Evolutionary conservation across 2,888 invertebrate species (phyloP), one percentile per base, ranked within the genome.

Genomic region (Catocala nupta): DNA sequence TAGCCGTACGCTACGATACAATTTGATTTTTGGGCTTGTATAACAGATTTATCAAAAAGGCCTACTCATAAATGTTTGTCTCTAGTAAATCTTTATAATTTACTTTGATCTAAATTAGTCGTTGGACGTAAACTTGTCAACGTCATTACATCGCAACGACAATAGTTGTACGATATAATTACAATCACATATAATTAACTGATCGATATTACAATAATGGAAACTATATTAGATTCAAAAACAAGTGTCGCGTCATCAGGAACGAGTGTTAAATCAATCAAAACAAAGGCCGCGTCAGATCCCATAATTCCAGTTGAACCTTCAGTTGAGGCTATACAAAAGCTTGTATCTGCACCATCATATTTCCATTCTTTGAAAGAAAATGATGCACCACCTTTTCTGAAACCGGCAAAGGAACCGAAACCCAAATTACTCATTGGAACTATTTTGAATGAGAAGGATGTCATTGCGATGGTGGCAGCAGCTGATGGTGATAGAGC

Each of bases 271-370:
- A 64, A 65, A 43, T 13, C 9, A 7, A 59, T 42, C 8, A 59
- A 70, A 16, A 70, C 77, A 0, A 85, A 86, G 61, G 82, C 85
- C 0, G 78, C 78, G 0, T 91, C 91, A 0, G 85, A 79, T 0
- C 90, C 88, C 0, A 65, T 78, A 0, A 55, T 77, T 0, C 80
- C 80, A 6, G 36, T 39, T 9, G 13, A 66, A 2, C 6, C 72
- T 1, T 72, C 74, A 33, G 74, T 69, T 1, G 44, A 55, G 0
- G 58, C 59, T 8, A 48, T 83, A 13, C 84, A 81, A 58, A 63
- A 73, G 0, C 90, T 93, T 63, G 81, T 80, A 33, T 94, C 94
- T 0, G 94, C 93, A 0, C 93, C 94, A 0, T 90, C 87, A 0
- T 91, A 92, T 71, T 79, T 92, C 1, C 77, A 85, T 58, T 92